Evolutionary conservation across 30 jellyfish, hydroid and myxozoan species (phyloP), one percentile per base, ranked within the genome.

Genomic region (Haliclystus octoradiatus): DNA sequence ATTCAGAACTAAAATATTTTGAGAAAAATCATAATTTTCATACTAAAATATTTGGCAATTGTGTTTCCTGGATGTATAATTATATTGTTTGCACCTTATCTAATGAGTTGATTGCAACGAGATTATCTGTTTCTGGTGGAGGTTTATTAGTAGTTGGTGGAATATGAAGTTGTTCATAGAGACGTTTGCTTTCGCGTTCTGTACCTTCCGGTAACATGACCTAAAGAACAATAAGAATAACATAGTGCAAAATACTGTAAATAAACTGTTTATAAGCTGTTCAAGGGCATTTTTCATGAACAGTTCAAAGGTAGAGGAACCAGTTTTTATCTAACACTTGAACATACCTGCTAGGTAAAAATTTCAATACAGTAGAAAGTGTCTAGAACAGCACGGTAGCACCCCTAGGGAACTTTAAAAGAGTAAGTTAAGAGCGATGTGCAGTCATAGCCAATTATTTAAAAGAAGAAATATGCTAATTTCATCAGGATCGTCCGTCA

Each of bases 111-210:
- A 73, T 91, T 23, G 77, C 70, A 19, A 91, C 74, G 50, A 76
- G 71, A 49, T 77, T 49, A 57, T 91, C 94, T n/a, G 94, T 70
- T 25, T 82, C 77, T 31, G 62, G 68, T 0, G 99, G 99, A 1
- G 94, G 94, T 67, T 74, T 79, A 12, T 93, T 32, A 19, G 76
- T 76, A 1, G 99, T 75, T 28, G 95, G 95, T 1, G 99, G 99
- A 28, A 91, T 83, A 47, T 71, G 35, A 13, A 91, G 84, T 73
- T 91, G 94, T 74, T 82, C 99, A 68, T 73, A 82, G 40, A 71
- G 64, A 2, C 82, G 83, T 30, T 35, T 76, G 68, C 57, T 72
- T 14, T 63, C 69, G 63, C 77, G 81, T 24, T 23, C 74, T 12
- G 92, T 89, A 25, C 72, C 77, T 29, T 74, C 94, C 24, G 98